Base-by-base conservation (phyloP, 2,113 vertebrate genomes). In the Genyomyrus donnyi region DNA sequence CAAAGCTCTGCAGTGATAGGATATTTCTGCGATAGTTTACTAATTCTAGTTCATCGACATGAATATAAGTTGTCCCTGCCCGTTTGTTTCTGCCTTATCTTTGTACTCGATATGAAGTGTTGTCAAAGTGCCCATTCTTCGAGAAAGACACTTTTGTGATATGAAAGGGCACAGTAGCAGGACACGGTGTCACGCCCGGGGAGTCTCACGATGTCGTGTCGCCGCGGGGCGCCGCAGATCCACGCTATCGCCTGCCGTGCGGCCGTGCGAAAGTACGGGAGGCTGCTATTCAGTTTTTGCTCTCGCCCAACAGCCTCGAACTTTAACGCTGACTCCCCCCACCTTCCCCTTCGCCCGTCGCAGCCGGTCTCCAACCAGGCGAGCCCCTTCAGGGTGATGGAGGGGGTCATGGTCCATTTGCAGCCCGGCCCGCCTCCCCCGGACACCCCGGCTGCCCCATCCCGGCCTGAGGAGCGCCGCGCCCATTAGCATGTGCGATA, bases 401-500 rank as follows among this genome's bases (percentile, higher is more conserved):
- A 48, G 48, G 50, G 48, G 85, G 48, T 53, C 50, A 31, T 39
- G 85, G 48, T 87, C 85, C 85, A 87, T 86, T 70, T 90, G 27
- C 13, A 46, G 83, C 56, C 53, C 84, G 87, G 89, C 85, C 74
- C 77, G 90, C 88, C 89, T 77, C 31, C 46, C 58, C 49, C 70
- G 58, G 42, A 91, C 91, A 90, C 85, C 89, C 89, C 35, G 90
- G 45, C 15, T 27, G 52, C 84, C 84, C 91, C 88, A 83, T 21
- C 9, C 49, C 27, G 27, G 48, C 88, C 92, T 42, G 88, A 88
- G 52, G 90, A 70, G 91, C 53, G 58, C 89, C 86, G 17, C 5
- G 87, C 21, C 90, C 89, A 93, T 94, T 94, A 94, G 90, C 93
- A 93, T 92, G 93, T 91, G 91, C 91, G 91, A 91, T 92, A 91